Evolutionary conservation across 2,888 invertebrate species (phyloP), one percentile per base, ranked within the genome.

Genomic region (Pinctada fucata): DNA sequence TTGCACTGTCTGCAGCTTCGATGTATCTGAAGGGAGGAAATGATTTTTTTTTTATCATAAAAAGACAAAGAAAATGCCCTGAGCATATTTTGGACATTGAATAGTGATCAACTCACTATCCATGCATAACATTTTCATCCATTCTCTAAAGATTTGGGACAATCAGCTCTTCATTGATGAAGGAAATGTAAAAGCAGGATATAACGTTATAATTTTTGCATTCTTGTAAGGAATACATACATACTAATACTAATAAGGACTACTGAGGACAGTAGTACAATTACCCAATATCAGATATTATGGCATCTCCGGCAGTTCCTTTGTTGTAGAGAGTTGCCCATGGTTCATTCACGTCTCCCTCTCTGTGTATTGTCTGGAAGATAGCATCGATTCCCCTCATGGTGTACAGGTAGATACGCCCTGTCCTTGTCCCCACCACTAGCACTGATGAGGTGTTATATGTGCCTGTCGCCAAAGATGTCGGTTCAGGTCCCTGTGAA

Each of bases 201-300:
- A 31, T 31, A 31, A 31, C 0, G 31, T 31, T 31, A 1, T 31
- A 0, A 31, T 31, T 0, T 1, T 31, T 31, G 31, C 31, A 31
- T 31, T 31, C 31, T 31, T 31, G 31, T 31, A 31, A 31, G 31
- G 31, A 31, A 31, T 31, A 31, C 31, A 31, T 31, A 31, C 31
- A 31, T n/a, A n/a, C n/a, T n/a, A n/a, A n/a, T n/a, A n/a, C n/a
- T n/a, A n/a, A n/a, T n/a, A n/a, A n/a, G n/a, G n/a, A n/a, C n/a
- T n/a, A n/a, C n/a, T n/a, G n/a, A 31, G 31, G 31, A 31, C 31
- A 31, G 31, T 31, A 1, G 31, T 31, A 31, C 31, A 31, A 73
- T 50, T 72, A 79, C 79, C 79, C 79, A 10, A 79, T 58, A 50
- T 79, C 75, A 47, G 75, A 67, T 2, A 79, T 75, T 3, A 65